Evolutionary conservation across 1,140 invertebrate species (phyloP), one percentile per base, ranked within the genome.

Genomic region (Protaetia brevitarsis): DNA sequence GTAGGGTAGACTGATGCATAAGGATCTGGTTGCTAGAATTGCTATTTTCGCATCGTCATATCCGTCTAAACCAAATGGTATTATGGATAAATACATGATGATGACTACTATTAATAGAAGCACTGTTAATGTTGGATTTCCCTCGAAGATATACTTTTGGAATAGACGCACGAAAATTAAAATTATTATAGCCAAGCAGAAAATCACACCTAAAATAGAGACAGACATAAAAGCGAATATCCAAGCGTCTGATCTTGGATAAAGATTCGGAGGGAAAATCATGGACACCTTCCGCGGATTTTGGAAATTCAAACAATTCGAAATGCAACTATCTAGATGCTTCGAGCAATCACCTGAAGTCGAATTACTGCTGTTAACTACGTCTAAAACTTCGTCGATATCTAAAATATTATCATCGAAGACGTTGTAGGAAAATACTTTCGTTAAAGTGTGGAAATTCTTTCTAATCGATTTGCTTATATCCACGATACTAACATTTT

Each of bases 1-100:
- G 65, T 85, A 86, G n/a, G 81, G 79, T 13, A 86, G 65, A 0
- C 82, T 82, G 56, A 82, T 69, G 0, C 77, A 71, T 19, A 82
- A 77, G 10, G 80, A 72, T 56, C 79, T 66, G 3, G 66, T 23
- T 11, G 71, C 31, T 58, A 73, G 74, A 2, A 78, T 67, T 1
- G 36, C 28, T 26, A 71, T 64, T 63, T 68, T 64, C 6, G 34
- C 68, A n/a, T 36, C 58, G 41, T 70, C 63, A 31, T 68, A 69
- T 6, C 64, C 65, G 64, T 81, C 79, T 34, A 87, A 77, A 19
- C 82, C 79, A 69, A 86, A 87, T 6, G 85, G 83, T 11, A 86
- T 66, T 21, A 85, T 81, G 8, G 85, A 81, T 41, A 76, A 76
- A 70, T 82, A 87, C 29, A 85, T 78, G 4, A 85, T 64, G 4